Evolutionary conservation across 2,113 vertebrate genomes (phyloP), one percentile per base, ranked within the genome.

Genomic region (Dipodomys ordii): DNA sequence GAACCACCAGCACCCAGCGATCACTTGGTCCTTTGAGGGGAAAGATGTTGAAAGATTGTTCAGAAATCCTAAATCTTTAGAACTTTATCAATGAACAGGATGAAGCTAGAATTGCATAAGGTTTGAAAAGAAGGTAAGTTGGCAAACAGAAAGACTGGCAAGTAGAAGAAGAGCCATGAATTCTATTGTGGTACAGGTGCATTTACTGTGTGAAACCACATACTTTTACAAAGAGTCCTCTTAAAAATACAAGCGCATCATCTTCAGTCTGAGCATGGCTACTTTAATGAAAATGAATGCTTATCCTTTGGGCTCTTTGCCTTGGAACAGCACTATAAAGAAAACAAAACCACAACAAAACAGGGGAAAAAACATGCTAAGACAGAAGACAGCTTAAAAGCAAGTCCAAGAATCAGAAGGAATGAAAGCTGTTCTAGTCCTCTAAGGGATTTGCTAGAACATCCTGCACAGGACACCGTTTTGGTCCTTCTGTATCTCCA

Each of bases 151-250:
- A 3, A 20, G 11, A 53, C 46, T 71, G 49, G 18, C 13, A 69
- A 62, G 28, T 39, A 25, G 7, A 92, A 94, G 35, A 72, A 35
- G n/a, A 1, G 0, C 12, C 27, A 91, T 87, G 35, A 7, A 92
- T 83, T 83, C 89, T 80, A 94, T 25, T 67, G 60, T 35, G 69
- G n/a, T 76, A 94, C 1, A 93, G 88, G 60, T 68, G 25, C 23
- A 74, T 71, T 44, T 44, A 86, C 12, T 35, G 8, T 5, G 62
- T 27, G 90, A 96, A 96, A 44, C 76, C 32, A 32, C 3, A 90
- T 87, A 82, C 49, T 49, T 74, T 69, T 64, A 0, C 53, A 88
- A 87, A 93, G 77, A n/a, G 12, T 62, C 88, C 53, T 15, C 53
- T 67, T 57, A 64, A 92, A 94, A 11, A 1, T 71, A 13, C 4